These are phyloP conservation scores for Catocala fraxini DNA, from an alignment of 2,888 invertebrate genomes.

Conservation along the genomic window DNA sequence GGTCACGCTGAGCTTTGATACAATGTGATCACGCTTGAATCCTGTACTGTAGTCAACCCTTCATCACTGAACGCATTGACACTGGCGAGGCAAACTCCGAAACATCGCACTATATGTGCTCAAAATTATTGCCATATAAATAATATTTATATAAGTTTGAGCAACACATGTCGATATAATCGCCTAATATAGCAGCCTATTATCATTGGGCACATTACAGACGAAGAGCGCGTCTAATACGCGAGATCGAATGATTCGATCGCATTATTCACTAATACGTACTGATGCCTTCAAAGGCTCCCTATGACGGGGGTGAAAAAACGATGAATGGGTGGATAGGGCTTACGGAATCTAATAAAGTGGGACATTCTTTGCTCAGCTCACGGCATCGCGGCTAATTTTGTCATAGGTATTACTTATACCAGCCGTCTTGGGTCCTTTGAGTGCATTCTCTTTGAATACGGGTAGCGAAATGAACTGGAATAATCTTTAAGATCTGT, in stretches of 20 bases:
- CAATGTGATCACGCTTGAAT: no score
- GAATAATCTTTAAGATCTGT: constrained; percentile 14
- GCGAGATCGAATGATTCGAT: constrained; percentile 81
- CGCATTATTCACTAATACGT: constrained; percentile 84
- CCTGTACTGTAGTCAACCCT: no score
- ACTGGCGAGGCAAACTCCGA: no score
- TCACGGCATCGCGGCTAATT: constrained; percentile 71
- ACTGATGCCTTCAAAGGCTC: constrained; percentile 76
- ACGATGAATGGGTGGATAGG: constrained; percentile 83
- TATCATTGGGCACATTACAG: constrained; percentile 79
- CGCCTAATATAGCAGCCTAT: constrained; percentile 78
- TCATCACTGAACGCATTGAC: no score
- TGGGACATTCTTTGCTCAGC: constrained; percentile 76
- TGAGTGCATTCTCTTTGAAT: constrained; percentile 29
- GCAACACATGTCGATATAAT: constrained; percentile 62
- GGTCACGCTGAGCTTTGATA: no score
- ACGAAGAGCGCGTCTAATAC: constrained; percentile 71
- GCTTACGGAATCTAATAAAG: constrained; percentile 86
- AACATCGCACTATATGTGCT: no score
- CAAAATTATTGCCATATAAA: background rate
- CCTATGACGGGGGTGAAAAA: constrained; percentile 76
- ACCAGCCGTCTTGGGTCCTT: constrained; percentile 32
- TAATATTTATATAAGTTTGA: constrained; percentile 53
- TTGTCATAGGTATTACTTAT: constrained; percentile 52
- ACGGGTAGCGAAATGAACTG: constrained; percentile 19